Conservation (phyloP, 37 sponge, comb jelly and placozoan species). For the Lycopodina hypogea region DNA sequence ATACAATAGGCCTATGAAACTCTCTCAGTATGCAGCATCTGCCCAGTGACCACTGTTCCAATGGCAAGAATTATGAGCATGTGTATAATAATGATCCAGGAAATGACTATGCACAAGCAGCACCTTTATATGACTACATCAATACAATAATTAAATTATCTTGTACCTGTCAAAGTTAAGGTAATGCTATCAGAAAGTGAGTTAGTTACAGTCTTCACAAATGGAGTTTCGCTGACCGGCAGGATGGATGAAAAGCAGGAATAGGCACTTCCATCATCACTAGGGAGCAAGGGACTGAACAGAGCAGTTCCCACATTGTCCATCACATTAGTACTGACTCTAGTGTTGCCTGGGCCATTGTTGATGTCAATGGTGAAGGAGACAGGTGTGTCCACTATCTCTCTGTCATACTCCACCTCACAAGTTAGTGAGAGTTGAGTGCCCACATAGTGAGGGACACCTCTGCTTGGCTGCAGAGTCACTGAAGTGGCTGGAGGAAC, state of each 20-base stretch:
- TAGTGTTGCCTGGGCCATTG: background rate
- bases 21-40: no score
- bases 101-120: no score
- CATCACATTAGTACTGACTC: background rate
- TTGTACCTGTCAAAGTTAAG: no score
- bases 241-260: background rate
- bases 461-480: background rate
- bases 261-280: background rate
- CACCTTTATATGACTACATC: no score
- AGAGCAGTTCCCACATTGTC: background rate
- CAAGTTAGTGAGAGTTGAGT: slow-evolving; percentile 12
- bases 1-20: no score
- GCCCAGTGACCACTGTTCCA: no score
- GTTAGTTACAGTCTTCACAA: background rate
- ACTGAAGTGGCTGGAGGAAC: slow-evolving; percentile 3
- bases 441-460: background rate
- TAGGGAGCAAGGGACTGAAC: background rate
- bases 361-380: background rate
- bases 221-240: background rate
- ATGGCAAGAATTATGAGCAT: no score
- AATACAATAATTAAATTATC: no score
- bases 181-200: background rate
- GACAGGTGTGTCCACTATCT: slow-evolving; percentile 1
- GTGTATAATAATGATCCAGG: no score
- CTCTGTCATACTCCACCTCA: background rate